Percentiles rank a stretch among this genome's conserved stretches.
phyloP scores from a whole-genome alignment of 2,888 invertebrate species.

The Zaprionus bogoriensis region DNA sequence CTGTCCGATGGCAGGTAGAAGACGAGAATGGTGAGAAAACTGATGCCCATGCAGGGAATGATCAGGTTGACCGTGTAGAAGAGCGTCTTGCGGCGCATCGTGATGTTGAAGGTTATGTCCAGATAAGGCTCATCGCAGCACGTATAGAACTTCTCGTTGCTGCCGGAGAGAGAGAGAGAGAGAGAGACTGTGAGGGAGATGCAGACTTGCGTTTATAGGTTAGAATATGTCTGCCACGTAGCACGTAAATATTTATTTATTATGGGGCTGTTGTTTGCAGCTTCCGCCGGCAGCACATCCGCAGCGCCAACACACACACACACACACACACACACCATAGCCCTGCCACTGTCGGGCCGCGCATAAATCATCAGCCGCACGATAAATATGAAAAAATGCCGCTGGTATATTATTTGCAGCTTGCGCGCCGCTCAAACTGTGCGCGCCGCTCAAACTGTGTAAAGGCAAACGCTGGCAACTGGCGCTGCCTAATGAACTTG shows the following conservation, averaged over 20 bases:
- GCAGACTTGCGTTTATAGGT: not conserved
- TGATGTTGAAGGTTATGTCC: constrained; percentile 98
- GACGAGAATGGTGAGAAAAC: constrained; percentile 97
- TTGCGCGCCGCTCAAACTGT: not conserved
- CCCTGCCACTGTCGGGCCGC: constrained; percentile 24
- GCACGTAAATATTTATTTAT: constrained; percentile 50
- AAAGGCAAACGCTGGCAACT: not conserved
- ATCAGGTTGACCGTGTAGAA: constrained; percentile 99
- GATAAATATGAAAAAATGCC: constrained; percentile 63
- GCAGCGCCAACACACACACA: constrained; percentile 23
- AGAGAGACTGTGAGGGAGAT: not conserved
- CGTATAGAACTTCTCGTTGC: constrained; percentile 96
- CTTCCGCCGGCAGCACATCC: constrained; percentile 36
- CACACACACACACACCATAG: not conserved
- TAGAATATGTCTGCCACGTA: constrained; percentile 33
- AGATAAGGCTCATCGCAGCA: constrained; percentile 98
- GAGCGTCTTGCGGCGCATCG: constrained; percentile 96
- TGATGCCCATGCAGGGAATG: constrained; percentile 98
- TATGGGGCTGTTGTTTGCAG: constrained; percentile 43
- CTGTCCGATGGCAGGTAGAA: constrained; percentile 99
- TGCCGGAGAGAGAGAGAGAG: constrained; percentile 72
- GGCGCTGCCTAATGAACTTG: constrained; percentile 45
- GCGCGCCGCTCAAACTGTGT: constrained; percentile 8
- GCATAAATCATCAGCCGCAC: constrained; percentile 59
- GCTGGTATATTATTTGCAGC: constrained; percentile 47